Evolutionary conservation across 1,140 invertebrate species (phyloP).

Genomic region (Coptotermes formosanus): DNA sequence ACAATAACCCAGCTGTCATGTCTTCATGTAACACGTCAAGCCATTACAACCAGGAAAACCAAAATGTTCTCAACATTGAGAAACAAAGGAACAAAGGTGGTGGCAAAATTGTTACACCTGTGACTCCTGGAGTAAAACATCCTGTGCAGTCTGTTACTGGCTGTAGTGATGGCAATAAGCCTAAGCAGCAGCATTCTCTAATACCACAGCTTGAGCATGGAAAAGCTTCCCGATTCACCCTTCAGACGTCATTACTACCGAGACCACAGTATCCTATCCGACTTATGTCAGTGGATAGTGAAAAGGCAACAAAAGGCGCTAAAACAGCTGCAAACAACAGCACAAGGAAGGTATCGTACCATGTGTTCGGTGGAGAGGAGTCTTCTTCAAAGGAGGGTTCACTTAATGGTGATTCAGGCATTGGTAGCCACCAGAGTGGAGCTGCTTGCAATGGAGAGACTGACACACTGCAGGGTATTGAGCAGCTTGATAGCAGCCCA

Average conservation of each 20-base stretch:
- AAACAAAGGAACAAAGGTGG: slow-evolving; percentile 11
- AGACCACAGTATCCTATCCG: slow-evolving; percentile 67
- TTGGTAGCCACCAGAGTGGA: slow-evolving; percentile 55
- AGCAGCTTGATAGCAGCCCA: slow-evolving; percentile 45
- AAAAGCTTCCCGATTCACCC: slow-evolving; percentile 60
- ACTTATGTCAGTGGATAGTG: slow-evolving; percentile 38
- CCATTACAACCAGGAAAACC: slow-evolving; percentile 4
- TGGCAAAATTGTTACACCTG: not conserved
- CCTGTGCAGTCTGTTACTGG: slow-evolving; percentile 27
- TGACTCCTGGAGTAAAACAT: slow-evolving; percentile 4
- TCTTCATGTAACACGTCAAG: not conserved
- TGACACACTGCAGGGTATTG: slow-evolving; percentile 39
- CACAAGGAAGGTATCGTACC: slow-evolving; percentile 44
- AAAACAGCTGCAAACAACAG: slow-evolving; percentile 69
- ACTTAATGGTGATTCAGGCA: slow-evolving; percentile 59
- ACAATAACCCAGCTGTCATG: not conserved
- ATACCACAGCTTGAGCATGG: slow-evolving; percentile 43
- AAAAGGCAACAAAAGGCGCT: slow-evolving; percentile 48
- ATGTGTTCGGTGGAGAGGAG: slow-evolving; percentile 26
- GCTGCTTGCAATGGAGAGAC: slow-evolving; percentile 43
- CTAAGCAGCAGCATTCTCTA: slow-evolving; percentile 31
- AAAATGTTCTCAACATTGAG: not conserved
- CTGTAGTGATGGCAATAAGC: not conserved
- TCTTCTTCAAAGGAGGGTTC: slow-evolving; percentile 52
- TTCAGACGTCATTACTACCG: slow-evolving; percentile 70